phyloP scores from a whole-genome alignment of 2,797 vertebrate species.

The Neosilurus mollespiculum region DNA sequence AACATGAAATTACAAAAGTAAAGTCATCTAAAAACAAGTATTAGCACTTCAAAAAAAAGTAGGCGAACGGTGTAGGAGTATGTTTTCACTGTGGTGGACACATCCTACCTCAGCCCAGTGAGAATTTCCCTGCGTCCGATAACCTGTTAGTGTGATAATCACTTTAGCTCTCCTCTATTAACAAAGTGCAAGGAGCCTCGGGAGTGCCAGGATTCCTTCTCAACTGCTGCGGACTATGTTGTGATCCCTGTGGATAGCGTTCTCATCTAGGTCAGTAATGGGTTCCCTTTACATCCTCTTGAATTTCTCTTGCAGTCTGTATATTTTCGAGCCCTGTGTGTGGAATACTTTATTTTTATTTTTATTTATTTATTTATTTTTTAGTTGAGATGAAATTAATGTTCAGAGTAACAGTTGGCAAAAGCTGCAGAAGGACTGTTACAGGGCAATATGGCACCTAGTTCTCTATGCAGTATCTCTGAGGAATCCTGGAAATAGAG shows the following conservation, averaged over 20 bases:
- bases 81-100: conserved; percentile 28
- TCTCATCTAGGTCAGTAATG: not conserved
- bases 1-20: not conserved
- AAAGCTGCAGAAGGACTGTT: conserved; percentile 31
- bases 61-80: not conserved
- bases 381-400: conserved; percentile 28
- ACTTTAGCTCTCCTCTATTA: conserved; percentile 67
- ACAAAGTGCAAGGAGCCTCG: conserved; percentile 61
- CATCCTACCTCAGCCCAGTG: conserved; percentile 45
- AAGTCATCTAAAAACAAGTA: too few relatives aligned
- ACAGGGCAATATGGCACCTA: conserved; percentile 27
- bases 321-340: conserved; percentile 33
- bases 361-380: not conserved
- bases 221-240: conserved; percentile 52
- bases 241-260: not conserved
- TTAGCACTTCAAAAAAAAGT: not conserved
- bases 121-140: conserved; percentile 57
- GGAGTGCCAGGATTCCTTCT: conserved; percentile 57
- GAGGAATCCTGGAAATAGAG: conserved; percentile 51
- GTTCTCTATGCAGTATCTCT: conserved; percentile 44
- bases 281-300: not conserved
- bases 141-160: conserved; percentile 73
- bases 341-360: not conserved
- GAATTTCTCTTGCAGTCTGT: not conserved
- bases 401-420: conserved; percentile 30